Evolutionary conservation across 2,888 invertebrate species (phyloP).

Genomic region (Eretmocerus hayati): DNA sequence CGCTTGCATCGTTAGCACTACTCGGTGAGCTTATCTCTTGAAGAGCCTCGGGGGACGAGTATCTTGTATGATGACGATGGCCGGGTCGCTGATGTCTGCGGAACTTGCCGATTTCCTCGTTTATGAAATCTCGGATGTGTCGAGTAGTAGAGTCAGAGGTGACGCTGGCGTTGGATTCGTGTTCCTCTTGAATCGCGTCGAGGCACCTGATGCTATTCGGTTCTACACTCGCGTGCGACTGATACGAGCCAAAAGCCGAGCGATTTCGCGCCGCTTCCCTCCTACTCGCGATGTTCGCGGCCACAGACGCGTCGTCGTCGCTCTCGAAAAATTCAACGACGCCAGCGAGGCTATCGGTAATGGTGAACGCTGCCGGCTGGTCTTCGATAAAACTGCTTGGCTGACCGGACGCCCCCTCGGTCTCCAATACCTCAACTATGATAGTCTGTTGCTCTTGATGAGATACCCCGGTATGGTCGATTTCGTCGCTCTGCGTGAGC

Average conservation of each 20-base stretch:
- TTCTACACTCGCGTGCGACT: conserved; percentile 22
- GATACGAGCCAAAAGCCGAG: conserved; percentile 13
- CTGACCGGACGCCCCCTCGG: conserved; percentile 53
- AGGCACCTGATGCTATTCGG: conserved; percentile 50
- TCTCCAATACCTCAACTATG: conserved; percentile 59
- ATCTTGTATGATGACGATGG: no score
- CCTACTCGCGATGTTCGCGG: neutral
- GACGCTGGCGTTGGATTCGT: conserved; percentile 43
- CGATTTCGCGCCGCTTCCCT: neutral
- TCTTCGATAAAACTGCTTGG: conserved; percentile 38
- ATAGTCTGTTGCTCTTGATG: conserved; percentile 14
- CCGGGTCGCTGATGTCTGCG: no score
- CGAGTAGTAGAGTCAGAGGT: conserved; percentile 52
- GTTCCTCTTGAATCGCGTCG: conserved; percentile 74
- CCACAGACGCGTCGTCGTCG: neutral
- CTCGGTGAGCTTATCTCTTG: no score
- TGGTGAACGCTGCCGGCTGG: conserved; percentile 31
- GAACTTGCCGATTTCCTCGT: conserved; percentile 49
- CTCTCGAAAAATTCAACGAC: neutral
- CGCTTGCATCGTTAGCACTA: no score
- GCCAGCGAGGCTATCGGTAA: neutral
- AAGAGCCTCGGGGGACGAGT: conserved; percentile 44
- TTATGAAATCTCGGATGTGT: conserved; percentile 49
- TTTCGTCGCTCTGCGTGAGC: conserved; percentile 38
- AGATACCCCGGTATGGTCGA: conserved; percentile 22